Evolutionary conservation across 2,888 invertebrate genomes (phyloP).

Genomic region (Heliconius ethilla): DNA sequence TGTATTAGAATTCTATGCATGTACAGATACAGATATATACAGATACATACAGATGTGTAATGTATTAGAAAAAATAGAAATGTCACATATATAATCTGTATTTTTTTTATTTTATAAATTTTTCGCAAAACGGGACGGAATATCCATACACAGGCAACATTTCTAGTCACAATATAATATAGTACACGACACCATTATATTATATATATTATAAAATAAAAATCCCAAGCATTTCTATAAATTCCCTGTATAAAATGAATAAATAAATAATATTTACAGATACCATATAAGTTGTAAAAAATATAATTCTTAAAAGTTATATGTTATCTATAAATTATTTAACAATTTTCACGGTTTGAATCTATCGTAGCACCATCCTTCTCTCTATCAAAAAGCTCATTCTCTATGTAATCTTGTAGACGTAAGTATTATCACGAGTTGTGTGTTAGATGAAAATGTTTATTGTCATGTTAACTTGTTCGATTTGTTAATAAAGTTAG

Average conservation of each 20-base stretch:
- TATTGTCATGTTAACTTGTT: slow-evolving; percentile 61
- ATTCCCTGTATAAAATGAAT: neutral
- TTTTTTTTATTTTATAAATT: no score
- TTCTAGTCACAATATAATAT: no score
- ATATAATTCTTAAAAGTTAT: no score
- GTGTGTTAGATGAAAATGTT: slow-evolving; percentile 55
- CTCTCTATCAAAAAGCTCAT: slow-evolving; percentile 1
- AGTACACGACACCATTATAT: no score
- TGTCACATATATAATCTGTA: no score
- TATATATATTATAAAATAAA: neutral
- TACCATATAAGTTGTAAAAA: no score
- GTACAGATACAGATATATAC: no score
- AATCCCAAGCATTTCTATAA: neutral
- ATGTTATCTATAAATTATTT: neutral
- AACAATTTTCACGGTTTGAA: neutral
- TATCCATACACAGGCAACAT: no score
- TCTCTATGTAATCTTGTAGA: slow-evolving; percentile 19
- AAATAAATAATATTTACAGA: no score
- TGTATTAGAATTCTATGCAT: neutral
- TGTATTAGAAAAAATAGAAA: neutral
- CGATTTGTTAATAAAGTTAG: slow-evolving; percentile 63
- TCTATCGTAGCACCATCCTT: slow-evolving; percentile 10
- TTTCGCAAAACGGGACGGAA: no score
- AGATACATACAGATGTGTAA: neutral
- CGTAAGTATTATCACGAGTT: slow-evolving; percentile 49